Evolutionary conservation across 2,113 vertebrate species (phyloP).

Genomic region (Erythrocercus mccallii): DNA sequence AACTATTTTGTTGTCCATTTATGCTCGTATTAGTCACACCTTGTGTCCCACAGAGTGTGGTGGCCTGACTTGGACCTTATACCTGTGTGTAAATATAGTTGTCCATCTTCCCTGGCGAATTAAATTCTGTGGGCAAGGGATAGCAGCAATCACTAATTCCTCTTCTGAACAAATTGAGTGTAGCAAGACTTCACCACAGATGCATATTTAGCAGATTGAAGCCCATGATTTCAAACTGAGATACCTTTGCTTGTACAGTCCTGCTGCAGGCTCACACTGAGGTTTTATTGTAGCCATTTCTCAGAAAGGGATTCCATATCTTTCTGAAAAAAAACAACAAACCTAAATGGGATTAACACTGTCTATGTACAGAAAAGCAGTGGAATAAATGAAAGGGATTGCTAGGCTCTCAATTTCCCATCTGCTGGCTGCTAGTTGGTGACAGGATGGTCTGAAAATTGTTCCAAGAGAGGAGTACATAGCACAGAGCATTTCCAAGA

Average conservation of each 20-base stretch:
- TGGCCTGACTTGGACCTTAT: not conserved
- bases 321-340: not conserved
- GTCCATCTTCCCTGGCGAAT: not conserved
- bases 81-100: not conserved
- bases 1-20: not conserved
- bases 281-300: not conserved
- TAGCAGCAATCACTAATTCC: not conserved
- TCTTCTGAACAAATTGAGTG: not conserved
- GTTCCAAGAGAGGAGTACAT: not conserved
- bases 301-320: not conserved
- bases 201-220: not conserved
- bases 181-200: not conserved
- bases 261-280: not conserved
- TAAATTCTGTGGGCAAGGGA: not conserved
- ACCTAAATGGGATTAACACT: not conserved
- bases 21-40: not conserved
- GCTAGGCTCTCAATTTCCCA: not conserved
- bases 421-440: not conserved
- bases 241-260: not conserved
- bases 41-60: not conserved
- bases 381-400: not conserved
- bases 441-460: not conserved
- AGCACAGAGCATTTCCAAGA: constrained; percentile 1
- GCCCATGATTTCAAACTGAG: not conserved
- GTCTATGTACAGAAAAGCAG: not conserved